Conservation (phyloP, 2,888 invertebrate species). For the Drosophila neutralis region DNA sequence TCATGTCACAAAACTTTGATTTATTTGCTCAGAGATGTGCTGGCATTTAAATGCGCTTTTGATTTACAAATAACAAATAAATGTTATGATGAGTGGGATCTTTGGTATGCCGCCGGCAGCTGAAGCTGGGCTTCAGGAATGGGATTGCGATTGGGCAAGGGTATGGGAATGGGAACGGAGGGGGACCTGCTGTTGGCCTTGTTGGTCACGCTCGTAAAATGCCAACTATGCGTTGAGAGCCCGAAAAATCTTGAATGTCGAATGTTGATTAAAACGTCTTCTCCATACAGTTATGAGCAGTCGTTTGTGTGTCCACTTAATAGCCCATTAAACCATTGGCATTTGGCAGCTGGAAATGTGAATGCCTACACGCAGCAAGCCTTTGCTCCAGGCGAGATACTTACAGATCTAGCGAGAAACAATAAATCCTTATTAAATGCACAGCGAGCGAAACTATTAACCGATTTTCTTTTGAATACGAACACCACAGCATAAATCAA, state of each 20-base stretch:
- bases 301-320: slow-evolving; percentile 65
- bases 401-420: slow-evolving; percentile 70
- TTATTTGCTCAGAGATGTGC: slow-evolving; percentile 58
- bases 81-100: slow-evolving; percentile 79
- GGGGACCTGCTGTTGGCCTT: slow-evolving; percentile 44
- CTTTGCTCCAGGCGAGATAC: slow-evolving; percentile 53
- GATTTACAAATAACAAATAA: slow-evolving; percentile 81
- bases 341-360: slow-evolving; percentile 68
- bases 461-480: slow-evolving; percentile 76
- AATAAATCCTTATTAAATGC: slow-evolving; percentile 80
- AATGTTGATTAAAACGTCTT: slow-evolving; percentile 75
- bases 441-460: slow-evolving; percentile 70
- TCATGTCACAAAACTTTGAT: slow-evolving; percentile 77
- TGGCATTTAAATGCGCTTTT: slow-evolving; percentile 78
- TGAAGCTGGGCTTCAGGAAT: slow-evolving; percentile 19
- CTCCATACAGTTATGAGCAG: slow-evolving; percentile 55
- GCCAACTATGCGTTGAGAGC: slow-evolving; percentile 76
- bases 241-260: slow-evolving; percentile 44
- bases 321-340: slow-evolving; percentile 75
- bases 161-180: slow-evolving; percentile 9
- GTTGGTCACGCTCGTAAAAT: slow-evolving; percentile 75
- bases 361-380: slow-evolving; percentile 16
- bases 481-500: slow-evolving; percentile 66
- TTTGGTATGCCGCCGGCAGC: slow-evolving; percentile 79
- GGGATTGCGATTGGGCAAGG: slow-evolving; percentile 15